phyloP scores from a whole-genome alignment of 2,888 invertebrate species.

The Cheilosia vernalis region DNA sequence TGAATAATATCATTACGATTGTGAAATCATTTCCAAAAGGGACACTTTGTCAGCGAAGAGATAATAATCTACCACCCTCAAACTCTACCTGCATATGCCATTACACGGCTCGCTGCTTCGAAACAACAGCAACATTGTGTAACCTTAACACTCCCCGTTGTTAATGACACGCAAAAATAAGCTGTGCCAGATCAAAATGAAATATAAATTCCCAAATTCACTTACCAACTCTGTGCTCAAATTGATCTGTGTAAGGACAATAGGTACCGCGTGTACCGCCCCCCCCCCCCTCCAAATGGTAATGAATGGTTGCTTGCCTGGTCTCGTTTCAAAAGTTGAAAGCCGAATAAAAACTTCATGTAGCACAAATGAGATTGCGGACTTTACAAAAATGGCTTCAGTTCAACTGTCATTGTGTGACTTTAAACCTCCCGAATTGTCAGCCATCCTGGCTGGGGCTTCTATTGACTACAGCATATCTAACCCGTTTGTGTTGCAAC shows the following conservation, averaged over 20 bases:
- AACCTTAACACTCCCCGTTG: slow-evolving; percentile 29
- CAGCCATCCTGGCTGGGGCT: slow-evolving; percentile 43
- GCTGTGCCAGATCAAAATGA: slow-evolving; percentile 51
- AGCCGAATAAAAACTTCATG: slow-evolving; percentile 67
- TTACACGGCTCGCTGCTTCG: slow-evolving; percentile 19
- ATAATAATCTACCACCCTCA: slow-evolving; percentile 6
- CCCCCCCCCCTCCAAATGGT: neutral
- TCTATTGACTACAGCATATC: neutral
- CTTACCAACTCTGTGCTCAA: slow-evolving; percentile 37
- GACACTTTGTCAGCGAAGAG: slow-evolving; percentile 5
- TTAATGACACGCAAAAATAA: slow-evolving; percentile 63
- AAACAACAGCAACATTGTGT: slow-evolving; percentile 50
- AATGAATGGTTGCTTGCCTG: slow-evolving; percentile 47
- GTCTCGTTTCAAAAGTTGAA: slow-evolving; percentile 31
- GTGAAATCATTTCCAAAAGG: neutral
- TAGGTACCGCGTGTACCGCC: slow-evolving; percentile 21
- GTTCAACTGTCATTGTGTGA: slow-evolving; percentile 68
- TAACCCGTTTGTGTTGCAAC: neutral
- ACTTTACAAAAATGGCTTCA: slow-evolving; percentile 58
- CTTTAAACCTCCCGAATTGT: slow-evolving; percentile 66
- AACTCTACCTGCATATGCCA: neutral
- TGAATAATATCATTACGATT: neutral
- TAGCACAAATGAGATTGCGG: slow-evolving; percentile 67
- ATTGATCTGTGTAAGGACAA: slow-evolving; percentile 56
- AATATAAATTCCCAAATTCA: slow-evolving; percentile 55